Percentiles rank a stretch among this genome's conserved stretches.
Conservation (phyloP, 1,140 invertebrate genomes). For the Cydia fagiglandana region DNA sequence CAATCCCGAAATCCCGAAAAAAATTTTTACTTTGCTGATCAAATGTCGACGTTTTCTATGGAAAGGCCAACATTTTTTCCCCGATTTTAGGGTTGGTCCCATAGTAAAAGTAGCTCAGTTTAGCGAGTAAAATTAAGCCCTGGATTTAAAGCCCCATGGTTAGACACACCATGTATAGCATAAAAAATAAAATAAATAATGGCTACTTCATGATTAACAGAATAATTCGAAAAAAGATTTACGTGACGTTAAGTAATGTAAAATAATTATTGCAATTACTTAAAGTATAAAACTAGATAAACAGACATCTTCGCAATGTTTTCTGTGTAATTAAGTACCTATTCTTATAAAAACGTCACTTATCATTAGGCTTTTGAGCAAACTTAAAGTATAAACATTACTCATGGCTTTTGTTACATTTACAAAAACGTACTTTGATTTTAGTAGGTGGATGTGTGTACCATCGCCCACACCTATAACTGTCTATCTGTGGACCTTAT, state of each 20-base stretch:
- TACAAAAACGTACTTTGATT: constrained; percentile 25
- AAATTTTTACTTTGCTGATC: too few relatives aligned
- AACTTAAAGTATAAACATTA: constrained; percentile 36
- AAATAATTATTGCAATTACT: constrained; percentile 1
- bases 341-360: constrained; percentile 40
- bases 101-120: too few relatives aligned
- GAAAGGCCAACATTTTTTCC: too few relatives aligned
- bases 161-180: too few relatives aligned
- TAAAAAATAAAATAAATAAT: too few relatives aligned
- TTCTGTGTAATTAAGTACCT: constrained; percentile 41
- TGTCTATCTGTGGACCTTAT: too few relatives aligned
- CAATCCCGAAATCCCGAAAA: too few relatives aligned
- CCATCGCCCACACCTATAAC: too few relatives aligned
- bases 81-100: too few relatives aligned
- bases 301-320: constrained; percentile 18
- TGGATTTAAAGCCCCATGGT: too few relatives aligned
- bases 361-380: constrained; percentile 42
- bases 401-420: constrained; percentile 8
- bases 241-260: not conserved
- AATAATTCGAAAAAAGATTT: not conserved
- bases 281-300: constrained; percentile 24
- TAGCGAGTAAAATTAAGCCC: too few relatives aligned
- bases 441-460: constrained; percentile 17
- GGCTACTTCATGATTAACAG: not conserved
- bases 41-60: too few relatives aligned